These are phyloP conservation scores for Pseudochaenichthys georgianus DNA, from an alignment of 2,797 vertebrate species.

Conservation along the genomic window DNA sequence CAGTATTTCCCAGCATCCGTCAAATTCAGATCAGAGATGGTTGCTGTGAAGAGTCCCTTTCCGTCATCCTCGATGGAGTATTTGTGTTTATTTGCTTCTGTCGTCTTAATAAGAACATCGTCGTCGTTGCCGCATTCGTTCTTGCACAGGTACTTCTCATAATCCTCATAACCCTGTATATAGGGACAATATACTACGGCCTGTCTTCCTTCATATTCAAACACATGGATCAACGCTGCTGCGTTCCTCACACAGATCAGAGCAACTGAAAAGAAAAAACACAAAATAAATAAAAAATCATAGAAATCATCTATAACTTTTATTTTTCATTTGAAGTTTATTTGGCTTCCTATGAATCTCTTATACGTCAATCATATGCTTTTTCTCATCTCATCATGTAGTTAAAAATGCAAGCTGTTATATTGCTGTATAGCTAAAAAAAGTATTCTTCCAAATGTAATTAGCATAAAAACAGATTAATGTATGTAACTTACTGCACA, in stretches of 20 bases:
- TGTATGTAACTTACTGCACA: slow-evolving; percentile 53
- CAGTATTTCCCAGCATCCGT: slow-evolving; percentile 50
- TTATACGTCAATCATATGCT: background rate
- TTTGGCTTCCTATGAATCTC: background rate
- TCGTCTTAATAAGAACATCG: slow-evolving; percentile 53
- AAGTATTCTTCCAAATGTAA: background rate
- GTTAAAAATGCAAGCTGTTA: background rate
- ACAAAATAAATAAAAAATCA: background rate
- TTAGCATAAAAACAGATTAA: background rate
- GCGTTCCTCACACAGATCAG: slow-evolving; percentile 9
- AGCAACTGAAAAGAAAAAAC: slow-evolving; percentile 24
- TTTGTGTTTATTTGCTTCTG: background rate
- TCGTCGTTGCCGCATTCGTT: background rate
- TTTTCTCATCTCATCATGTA: background rate
- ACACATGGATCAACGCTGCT: background rate
- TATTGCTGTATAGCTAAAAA: background rate
- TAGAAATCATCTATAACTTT: background rate
- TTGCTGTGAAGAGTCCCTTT: slow-evolving; percentile 3
- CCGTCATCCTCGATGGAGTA: slow-evolving; percentile 52
- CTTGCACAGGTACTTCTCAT: slow-evolving; percentile 73
- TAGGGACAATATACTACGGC: slow-evolving; percentile 49
- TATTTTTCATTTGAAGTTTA: too few relatives aligned
- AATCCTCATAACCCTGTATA: rapidly evolving
- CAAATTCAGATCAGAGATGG: slow-evolving; percentile 30
- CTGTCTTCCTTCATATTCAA: slow-evolving; percentile 42